Percentiles rank a stretch among this genome's conserved stretches.
Evolutionary conservation across 2,888 invertebrate species (phyloP).

Genomic region (Acronicta aceris): DNA sequence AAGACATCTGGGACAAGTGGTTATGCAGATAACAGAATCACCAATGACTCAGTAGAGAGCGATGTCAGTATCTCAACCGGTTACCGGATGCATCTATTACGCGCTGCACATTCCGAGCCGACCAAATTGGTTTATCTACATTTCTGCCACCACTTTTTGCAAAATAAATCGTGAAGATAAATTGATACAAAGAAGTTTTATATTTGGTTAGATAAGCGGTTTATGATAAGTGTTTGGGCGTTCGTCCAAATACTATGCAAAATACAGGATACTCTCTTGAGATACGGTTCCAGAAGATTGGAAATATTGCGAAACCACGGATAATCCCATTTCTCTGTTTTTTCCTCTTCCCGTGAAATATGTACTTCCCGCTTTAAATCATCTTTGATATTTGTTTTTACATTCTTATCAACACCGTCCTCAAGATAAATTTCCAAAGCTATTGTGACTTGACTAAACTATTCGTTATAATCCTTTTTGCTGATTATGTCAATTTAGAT

Average conservation of each 20-base stretch:
- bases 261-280: constrained; percentile 13
- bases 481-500: too few relatives aligned
- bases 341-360: too few relatives aligned
- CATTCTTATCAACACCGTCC: too few relatives aligned
- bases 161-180: not conserved
- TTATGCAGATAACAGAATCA: constrained; percentile 18
- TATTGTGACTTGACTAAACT: too few relatives aligned
- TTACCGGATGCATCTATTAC: constrained; percentile 48
- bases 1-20: constrained; percentile 18
- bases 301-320: too few relatives aligned
- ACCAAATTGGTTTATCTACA: constrained; percentile 22
- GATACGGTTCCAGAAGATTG: constrained; percentile 11
- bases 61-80: constrained; percentile 40
- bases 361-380: too few relatives aligned
- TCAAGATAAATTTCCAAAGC: too few relatives aligned
- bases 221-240: constrained; percentile 9
- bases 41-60: constrained; percentile 38
- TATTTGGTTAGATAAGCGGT: not conserved
- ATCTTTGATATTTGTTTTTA: too few relatives aligned
- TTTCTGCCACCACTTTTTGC: constrained; percentile 14
- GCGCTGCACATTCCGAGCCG: constrained; percentile 40
- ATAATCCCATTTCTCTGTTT: too few relatives aligned
- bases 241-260: constrained; percentile 23
- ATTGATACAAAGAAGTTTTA: not conserved
- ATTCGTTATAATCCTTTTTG: too few relatives aligned